Evolutionary conservation across 1,140 invertebrate genomes (phyloP).

Genomic region (Ceratina australensis): DNA sequence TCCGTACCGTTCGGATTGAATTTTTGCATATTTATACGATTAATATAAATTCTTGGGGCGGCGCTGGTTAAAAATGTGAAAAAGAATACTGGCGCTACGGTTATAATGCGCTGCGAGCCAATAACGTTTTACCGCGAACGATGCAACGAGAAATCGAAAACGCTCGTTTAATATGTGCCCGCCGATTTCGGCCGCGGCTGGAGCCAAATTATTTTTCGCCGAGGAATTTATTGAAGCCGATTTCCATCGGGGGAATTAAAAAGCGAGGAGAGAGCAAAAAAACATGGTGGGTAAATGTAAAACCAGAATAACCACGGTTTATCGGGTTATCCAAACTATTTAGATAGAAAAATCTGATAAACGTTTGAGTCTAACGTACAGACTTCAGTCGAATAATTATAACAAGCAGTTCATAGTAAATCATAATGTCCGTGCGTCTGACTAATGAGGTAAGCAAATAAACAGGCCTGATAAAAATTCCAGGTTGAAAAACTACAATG

Average conservation of each 20-base stretch:
- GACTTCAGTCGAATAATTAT: background rate
- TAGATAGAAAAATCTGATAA: no score
- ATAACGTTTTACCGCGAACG: constrained; percentile 4
- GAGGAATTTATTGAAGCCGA: constrained; percentile 41
- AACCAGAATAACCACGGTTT: constrained; percentile 5
- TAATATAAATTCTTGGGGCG: background rate
- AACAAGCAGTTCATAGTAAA: no score
- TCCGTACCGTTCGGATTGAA: background rate
- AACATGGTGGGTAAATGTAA: background rate
- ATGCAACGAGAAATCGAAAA: constrained; percentile 27
- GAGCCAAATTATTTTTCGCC: constrained; percentile 24
- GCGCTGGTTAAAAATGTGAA: no score
- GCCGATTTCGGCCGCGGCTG: constrained; percentile 10
- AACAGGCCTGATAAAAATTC: no score
- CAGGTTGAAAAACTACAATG: no score
- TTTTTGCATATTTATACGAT: background rate
- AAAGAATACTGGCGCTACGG: background rate
- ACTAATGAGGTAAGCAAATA: no score
- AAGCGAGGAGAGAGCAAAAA: background rate
- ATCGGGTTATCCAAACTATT: constrained; percentile 16
- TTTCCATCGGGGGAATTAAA: constrained; percentile 16
- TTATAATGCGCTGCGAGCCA: background rate
- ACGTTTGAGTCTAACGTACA: constrained; percentile 22
- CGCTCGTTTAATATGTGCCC: constrained; percentile 7
- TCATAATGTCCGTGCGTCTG: no score